Evolutionary conservation across 2,888 invertebrate species (phyloP).

Genomic region (Lasioglossum pauxillum): DNA sequence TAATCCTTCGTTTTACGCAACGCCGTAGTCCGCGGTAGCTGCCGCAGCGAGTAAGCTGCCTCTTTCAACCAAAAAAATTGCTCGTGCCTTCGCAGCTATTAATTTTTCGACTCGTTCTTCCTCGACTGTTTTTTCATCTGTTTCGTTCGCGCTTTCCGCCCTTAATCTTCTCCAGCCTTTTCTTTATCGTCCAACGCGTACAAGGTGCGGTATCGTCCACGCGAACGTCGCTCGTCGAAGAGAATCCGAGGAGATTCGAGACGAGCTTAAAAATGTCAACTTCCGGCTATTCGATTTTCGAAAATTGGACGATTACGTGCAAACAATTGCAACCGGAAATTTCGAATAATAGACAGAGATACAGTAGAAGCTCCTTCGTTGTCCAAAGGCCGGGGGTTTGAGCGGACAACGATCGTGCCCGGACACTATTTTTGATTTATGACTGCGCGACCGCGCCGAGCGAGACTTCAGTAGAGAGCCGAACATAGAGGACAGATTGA

Average conservation of each 20-base stretch:
- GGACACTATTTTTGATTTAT: no score
- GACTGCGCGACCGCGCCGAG: no score
- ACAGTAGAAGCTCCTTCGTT: no score
- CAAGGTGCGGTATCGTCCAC: not conserved
- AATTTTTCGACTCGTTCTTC: not conserved
- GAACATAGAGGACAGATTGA: no score
- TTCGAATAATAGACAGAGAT: not conserved
- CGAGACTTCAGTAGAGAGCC: no score
- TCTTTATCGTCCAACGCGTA: not conserved
- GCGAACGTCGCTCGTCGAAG: not conserved
- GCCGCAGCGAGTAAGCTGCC: not conserved
- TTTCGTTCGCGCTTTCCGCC: not conserved
- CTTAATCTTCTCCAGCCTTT: not conserved
- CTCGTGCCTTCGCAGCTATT: not conserved
- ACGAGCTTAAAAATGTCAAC: not conserved
- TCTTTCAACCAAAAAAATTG: not conserved
- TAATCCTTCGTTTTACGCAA: not conserved
- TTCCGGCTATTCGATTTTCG: not conserved
- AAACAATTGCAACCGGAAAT: no score
- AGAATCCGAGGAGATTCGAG: not conserved
- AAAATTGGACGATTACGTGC: no score
- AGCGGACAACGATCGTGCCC: no score
- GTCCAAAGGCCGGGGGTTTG: no score
- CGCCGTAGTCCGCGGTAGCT: not conserved
- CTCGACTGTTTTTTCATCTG: not conserved